These are phyloP conservation scores for Nerophis ophidion DNA, from an alignment of 2,113 vertebrate genomes.

Conservation along the genomic window DNA sequence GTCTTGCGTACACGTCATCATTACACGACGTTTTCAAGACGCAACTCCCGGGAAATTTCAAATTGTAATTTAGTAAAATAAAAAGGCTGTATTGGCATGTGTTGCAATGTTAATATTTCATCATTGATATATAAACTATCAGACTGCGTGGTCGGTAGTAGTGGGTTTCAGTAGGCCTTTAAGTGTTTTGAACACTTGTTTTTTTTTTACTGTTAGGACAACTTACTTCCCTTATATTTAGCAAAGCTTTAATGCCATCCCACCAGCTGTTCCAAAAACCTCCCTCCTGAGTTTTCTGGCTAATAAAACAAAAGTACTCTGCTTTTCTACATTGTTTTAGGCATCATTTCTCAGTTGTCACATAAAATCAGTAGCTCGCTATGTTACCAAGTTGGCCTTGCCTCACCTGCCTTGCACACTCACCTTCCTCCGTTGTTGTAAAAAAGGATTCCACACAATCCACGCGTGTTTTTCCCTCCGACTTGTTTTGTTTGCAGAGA, in stretches of 20 bases:
- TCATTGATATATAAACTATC: no score
- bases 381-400: slow-evolving; percentile 19
- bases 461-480: slow-evolving; percentile 2
- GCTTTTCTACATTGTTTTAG: slow-evolving; percentile 1
- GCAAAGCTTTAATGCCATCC: slow-evolving; percentile 66
- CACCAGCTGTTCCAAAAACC: slow-evolving; percentile 79
- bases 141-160: no score
- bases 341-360: background rate
- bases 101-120: no score
- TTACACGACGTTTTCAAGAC: no score
- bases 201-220: slow-evolving; percentile 1
- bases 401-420: slow-evolving; percentile 34
- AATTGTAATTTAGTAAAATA: no score
- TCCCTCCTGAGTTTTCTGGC: slow-evolving; percentile 83
- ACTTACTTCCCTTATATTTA: slow-evolving; percentile 25
- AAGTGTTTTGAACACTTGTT: no score
- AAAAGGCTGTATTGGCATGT: no score
- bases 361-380: background rate
- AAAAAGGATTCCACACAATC: background rate
- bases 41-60: no score
- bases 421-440: background rate
- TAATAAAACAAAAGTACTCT: slow-evolving; percentile 78
- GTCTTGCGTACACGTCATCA: no score
- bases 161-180: no score
- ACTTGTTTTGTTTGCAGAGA: slow-evolving; percentile 6